A percentile compares a stretch with the other conserved stretches of the same genome.
phyloP scores from a whole-genome alignment of 2,113 vertebrate genomes.

The Ceuthmochares aereus region DNA sequence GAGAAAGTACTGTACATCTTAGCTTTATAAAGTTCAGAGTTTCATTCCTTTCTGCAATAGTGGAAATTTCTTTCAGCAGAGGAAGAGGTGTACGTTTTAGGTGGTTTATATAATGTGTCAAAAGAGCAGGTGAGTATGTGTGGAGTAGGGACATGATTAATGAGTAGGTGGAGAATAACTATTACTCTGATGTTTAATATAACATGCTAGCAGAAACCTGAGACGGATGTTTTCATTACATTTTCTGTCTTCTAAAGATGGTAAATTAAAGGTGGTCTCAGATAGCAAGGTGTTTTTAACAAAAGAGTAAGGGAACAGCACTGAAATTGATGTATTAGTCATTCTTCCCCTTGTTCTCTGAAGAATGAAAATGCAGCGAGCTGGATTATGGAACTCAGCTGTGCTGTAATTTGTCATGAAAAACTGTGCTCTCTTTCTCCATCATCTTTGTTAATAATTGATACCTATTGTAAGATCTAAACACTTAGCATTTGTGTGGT shows the following conservation, averaged over 20 bases:
- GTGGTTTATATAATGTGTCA: background rate
- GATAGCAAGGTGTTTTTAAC: constrained; percentile 32
- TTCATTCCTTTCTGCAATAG: background rate
- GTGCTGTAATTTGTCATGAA: constrained; percentile 33
- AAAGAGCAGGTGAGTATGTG: background rate
- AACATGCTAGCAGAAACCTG: background rate
- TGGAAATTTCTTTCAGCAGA: background rate
- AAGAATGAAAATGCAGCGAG: constrained; percentile 18
- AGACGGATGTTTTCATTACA: constrained; percentile 40
- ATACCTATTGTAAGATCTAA: background rate
- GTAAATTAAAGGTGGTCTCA: constrained; percentile 36
- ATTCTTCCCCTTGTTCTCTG: constrained; percentile 14
- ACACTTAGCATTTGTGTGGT: background rate
- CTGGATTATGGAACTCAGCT: constrained; percentile 1
- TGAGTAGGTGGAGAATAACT: constrained; percentile 10
- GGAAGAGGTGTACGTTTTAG: background rate
- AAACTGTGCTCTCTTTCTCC: constrained; percentile 22
- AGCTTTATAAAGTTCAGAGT: background rate
- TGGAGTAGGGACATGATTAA: background rate
- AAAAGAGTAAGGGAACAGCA: background rate
- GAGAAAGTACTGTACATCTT: background rate
- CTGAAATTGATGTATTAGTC: constrained; percentile 15
- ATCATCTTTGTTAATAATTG: constrained; percentile 29
- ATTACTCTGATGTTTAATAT: constrained; percentile 8
- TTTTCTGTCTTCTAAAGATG: constrained; percentile 20